Evolutionary conservation across 2,113 vertebrate species (phyloP).

Genomic region (Patagioenas fasciata): DNA sequence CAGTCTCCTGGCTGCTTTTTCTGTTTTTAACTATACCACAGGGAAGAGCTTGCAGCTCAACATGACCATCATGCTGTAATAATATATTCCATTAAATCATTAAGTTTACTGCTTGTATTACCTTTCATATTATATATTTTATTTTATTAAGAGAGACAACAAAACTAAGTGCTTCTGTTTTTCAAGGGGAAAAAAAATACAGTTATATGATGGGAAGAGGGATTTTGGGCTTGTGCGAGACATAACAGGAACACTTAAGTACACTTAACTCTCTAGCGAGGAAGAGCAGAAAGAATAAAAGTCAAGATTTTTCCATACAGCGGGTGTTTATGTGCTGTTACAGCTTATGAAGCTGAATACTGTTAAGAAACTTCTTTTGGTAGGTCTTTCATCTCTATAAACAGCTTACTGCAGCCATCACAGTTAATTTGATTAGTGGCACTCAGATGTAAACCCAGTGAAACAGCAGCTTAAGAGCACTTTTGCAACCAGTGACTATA

Average conservation of each 20-base stretch:
- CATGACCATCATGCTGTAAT: not conserved
- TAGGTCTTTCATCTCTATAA: conserved; percentile 66
- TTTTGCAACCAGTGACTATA: conserved; percentile 28
- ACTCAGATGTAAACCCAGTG: conserved; percentile 22
- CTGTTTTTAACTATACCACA: not conserved
- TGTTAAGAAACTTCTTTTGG: conserved; percentile 52
- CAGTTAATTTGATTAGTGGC: conserved; percentile 69
- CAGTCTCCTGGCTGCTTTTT: not conserved
- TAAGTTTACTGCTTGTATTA: not conserved
- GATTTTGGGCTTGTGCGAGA: not conserved
- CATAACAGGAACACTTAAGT: not conserved
- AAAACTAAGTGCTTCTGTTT: not conserved
- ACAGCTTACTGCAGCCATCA: conserved; percentile 64
- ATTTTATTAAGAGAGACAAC: not conserved
- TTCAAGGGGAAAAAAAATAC: fast-evolving
- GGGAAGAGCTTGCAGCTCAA: not conserved
- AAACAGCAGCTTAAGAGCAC: conserved; percentile 51
- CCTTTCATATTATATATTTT: not conserved
- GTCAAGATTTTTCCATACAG: not conserved
- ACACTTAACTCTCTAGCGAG: not conserved
- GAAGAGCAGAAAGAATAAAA: conserved; percentile 36
- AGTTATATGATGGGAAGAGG: not conserved
- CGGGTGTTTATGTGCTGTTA: conserved; percentile 31
- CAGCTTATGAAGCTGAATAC: no score
- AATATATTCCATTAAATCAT: not conserved